Conservation (phyloP, 2,888 invertebrate genomes). For the Drosophila meridionalis region DNA sequence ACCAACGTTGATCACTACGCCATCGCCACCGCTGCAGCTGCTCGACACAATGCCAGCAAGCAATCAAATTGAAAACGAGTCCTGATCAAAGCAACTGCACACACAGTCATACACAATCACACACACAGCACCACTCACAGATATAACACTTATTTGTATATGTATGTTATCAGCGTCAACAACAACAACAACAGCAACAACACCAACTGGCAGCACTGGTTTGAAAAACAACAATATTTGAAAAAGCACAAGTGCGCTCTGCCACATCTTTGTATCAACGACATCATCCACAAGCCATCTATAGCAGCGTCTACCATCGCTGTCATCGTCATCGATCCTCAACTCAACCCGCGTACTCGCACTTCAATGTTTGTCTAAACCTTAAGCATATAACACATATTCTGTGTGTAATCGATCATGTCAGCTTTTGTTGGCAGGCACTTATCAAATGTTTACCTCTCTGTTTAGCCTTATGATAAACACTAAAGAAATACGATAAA, state of each 20-base stretch:
- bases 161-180: neutral
- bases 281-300: constrained; percentile 13
- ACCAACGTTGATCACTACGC: constrained; percentile 47
- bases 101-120: constrained; percentile 13
- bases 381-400: neutral
- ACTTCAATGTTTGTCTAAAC: constrained; percentile 34
- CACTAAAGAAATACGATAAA: neutral
- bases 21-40: constrained; percentile 31
- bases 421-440: neutral
- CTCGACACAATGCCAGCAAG: constrained; percentile 37
- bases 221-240: neutral
- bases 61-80: constrained; percentile 23
- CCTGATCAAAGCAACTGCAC: constrained; percentile 15
- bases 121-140: neutral
- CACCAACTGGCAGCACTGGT: neutral
- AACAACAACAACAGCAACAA: neutral
- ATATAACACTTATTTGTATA: constrained; percentile 2
- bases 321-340: constrained; percentile 15
- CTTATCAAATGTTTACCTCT: neutral
- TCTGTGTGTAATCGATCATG: neutral
- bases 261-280: constrained; percentile 13
- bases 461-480: neutral
- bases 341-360: constrained; percentile 31
- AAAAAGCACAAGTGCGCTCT: constrained; percentile 8
- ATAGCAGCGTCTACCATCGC: neutral